Evolutionary conservation across 2,888 invertebrate genomes (phyloP).

Genomic region (Neoaliturus tenellus): DNA sequence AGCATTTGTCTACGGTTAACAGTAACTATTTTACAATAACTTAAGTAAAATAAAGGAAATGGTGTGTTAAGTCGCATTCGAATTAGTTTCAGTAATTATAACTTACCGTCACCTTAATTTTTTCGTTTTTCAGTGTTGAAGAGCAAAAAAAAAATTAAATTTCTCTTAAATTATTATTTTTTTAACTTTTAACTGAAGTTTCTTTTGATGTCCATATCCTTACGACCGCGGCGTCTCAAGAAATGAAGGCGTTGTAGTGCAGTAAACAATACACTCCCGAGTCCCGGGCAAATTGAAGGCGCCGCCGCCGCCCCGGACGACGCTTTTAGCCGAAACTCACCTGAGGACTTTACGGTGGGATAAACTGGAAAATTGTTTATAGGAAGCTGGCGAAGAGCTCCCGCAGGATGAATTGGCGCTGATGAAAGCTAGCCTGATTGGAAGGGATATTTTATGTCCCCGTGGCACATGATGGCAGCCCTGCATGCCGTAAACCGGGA

Average conservation of each 20-base stretch:
- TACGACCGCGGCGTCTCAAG: too few relatives aligned
- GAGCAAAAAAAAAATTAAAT: too few relatives aligned
- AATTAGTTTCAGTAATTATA: too few relatives aligned
- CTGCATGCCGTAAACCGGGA: constrained; percentile 53
- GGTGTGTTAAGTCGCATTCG: too few relatives aligned
- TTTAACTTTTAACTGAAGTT: too few relatives aligned
- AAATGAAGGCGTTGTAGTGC: neutral
- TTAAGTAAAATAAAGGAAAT: too few relatives aligned
- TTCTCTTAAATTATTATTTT: too few relatives aligned
- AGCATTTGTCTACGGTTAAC: too few relatives aligned
- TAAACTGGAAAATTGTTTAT: constrained; percentile 51
- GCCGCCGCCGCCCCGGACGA: neutral
- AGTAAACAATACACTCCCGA: constrained; percentile 21
- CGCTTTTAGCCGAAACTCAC: constrained; percentile 42
- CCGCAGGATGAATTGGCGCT: constrained; percentile 45
- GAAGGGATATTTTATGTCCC: constrained; percentile 51
- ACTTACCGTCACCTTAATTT: too few relatives aligned
- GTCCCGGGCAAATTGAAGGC: neutral
- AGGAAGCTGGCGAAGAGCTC: constrained; percentile 21
- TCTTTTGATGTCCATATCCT: too few relatives aligned
- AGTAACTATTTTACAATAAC: too few relatives aligned
- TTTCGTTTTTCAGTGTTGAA: too few relatives aligned
- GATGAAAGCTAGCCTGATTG: constrained; percentile 50
- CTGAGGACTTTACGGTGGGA: constrained; percentile 44
- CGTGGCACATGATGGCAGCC: constrained; percentile 49